Evolutionary conservation across 2,113 vertebrate genomes (phyloP).

Genomic region (Tetrao urogallus): DNA sequence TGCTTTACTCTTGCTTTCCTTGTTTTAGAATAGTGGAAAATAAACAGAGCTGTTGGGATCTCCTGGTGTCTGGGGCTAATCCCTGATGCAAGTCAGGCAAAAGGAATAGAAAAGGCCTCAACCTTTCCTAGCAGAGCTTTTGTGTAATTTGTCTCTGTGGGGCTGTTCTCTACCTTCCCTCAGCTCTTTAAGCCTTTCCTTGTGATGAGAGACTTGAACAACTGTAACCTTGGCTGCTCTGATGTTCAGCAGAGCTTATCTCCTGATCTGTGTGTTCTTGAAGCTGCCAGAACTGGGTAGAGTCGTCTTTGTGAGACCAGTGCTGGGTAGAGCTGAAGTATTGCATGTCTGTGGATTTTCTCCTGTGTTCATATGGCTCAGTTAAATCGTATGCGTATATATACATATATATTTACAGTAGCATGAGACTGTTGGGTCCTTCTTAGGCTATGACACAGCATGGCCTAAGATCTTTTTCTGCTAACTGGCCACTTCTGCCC

Average conservation of each 20-base stretch:
- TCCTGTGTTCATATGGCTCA: neutral
- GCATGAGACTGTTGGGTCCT: neutral
- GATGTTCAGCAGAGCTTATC: neutral
- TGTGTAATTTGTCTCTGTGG: neutral
- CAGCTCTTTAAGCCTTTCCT: neutral
- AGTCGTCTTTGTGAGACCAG: neutral
- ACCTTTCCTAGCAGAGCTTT: neutral
- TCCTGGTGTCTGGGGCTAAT: neutral
- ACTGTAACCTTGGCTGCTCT: neutral
- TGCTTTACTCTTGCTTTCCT: neutral
- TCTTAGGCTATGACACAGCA: neutral
- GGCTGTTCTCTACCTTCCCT: neutral
- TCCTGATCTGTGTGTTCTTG: neutral
- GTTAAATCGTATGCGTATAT: neutral
- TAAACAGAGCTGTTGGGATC: neutral
- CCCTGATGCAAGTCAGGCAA: neutral
- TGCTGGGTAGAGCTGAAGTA: neutral
- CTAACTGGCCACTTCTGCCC: neutral
- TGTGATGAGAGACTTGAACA: neutral
- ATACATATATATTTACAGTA: neutral
- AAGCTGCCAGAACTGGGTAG: neutral
- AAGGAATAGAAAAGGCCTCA: neutral
- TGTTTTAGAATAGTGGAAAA: conserved; percentile 44
- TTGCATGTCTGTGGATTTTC: neutral
- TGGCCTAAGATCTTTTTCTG: neutral